A percentile compares a stretch with the other conserved stretches of the same genome.
Evolutionary conservation across 1,140 invertebrate species (phyloP).

Genomic region (Calliphora vicina): DNA sequence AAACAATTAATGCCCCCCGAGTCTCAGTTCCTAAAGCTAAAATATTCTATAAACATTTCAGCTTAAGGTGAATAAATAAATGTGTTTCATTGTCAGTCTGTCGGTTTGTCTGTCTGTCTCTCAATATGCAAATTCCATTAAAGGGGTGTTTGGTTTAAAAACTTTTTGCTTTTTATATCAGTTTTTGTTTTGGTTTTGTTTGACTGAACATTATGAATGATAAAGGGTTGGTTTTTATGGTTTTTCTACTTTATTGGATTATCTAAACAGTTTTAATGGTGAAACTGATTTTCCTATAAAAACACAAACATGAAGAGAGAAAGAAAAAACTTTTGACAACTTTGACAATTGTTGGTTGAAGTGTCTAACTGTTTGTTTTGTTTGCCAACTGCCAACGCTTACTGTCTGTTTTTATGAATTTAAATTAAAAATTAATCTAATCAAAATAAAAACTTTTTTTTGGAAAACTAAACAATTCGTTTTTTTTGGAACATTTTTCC

Average conservation of each 20-base stretch:
- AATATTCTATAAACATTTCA: no score
- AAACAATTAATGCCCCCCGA: no score
- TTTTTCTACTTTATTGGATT: slow-evolving; percentile 4
- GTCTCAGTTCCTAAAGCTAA: no score
- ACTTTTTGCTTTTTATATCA: not conserved
- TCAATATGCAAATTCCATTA: no score
- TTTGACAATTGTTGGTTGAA: slow-evolving; percentile 4
- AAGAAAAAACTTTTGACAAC: slow-evolving; percentile 7
- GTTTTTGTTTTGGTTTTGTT: not conserved
- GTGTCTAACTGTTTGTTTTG: not conserved
- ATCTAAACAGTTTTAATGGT: not conserved
- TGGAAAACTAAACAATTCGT: not conserved
- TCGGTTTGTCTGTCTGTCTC: no score
- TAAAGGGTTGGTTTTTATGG: slow-evolving; percentile 4
- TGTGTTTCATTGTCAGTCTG: no score
- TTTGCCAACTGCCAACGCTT: not conserved
- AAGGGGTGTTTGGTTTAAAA: not conserved
- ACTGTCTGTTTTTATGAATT: not conserved
- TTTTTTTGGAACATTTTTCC: not conserved
- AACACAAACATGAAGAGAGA: not conserved
- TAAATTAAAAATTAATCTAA: slow-evolving; percentile 17
- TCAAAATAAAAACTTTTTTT: not conserved
- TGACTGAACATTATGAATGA: not conserved
- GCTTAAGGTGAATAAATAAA: no score
- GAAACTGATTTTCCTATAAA: not conserved